A percentile compares a stretch with the other conserved stretches of the same genome.
phyloP scores from a whole-genome alignment of 2,888 invertebrate species.

The Zygaena filipendulae region DNA sequence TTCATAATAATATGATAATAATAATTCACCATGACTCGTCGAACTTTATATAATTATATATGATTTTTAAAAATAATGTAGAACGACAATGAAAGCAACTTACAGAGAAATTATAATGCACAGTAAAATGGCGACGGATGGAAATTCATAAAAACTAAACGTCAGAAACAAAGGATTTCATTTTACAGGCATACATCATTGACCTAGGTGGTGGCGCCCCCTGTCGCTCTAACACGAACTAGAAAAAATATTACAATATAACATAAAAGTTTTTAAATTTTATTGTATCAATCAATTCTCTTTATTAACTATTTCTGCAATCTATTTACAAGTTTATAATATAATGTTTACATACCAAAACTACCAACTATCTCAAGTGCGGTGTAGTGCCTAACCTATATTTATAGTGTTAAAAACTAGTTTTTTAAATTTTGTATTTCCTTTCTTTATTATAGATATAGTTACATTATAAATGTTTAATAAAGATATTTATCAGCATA shows the following conservation, averaged over 20 bases:
- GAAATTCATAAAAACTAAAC: slow-evolving; percentile 38
- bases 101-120: slow-evolving; percentile 60
- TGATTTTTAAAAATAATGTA: slow-evolving; percentile 67
- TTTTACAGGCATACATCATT: slow-evolving; percentile 33
- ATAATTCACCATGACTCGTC: slow-evolving; percentile 61
- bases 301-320: slow-evolving; percentile 54
- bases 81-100: slow-evolving; percentile 68
- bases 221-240: slow-evolving; percentile 27
- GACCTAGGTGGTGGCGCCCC: slow-evolving; percentile 23
- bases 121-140: slow-evolving; percentile 47
- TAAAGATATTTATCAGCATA: slow-evolving; percentile 60
- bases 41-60: slow-evolving; percentile 65
- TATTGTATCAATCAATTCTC: slow-evolving; percentile 66
- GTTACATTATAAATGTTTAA: slow-evolving; percentile 21
- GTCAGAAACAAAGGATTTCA: slow-evolving; percentile 43
- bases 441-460: slow-evolving; percentile 28
- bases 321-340: slow-evolving; percentile 60
- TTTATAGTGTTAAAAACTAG: slow-evolving; percentile 64
- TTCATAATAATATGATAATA: slow-evolving; percentile 65
- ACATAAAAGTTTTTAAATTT: slow-evolving; percentile 54
- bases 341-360: slow-evolving; percentile 64
- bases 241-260: slow-evolving; percentile 59
- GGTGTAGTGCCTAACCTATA: slow-evolving; percentile 62
- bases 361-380: slow-evolving; percentile 59
- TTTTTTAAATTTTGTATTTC: slow-evolving; percentile 68